Conservation (phyloP, 2,797 vertebrate genomes). For the Scolopax rusticola region DNA sequence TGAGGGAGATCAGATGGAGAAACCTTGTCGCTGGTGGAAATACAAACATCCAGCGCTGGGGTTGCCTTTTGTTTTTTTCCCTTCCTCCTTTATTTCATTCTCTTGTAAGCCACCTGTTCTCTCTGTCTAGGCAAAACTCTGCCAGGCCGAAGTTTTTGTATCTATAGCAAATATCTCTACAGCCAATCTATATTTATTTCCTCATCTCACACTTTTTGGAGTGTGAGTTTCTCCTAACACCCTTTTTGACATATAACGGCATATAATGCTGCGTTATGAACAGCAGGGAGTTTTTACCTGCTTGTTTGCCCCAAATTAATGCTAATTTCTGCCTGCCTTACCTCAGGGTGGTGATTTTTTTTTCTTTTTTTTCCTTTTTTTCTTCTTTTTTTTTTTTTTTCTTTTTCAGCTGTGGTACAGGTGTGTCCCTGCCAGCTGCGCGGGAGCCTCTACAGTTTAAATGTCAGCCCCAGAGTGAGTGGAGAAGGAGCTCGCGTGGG, state of each 20-base stretch:
- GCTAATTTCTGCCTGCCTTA: neutral
- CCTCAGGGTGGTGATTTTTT: neutral
- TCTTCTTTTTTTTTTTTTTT: no score
- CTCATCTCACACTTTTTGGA: neutral
- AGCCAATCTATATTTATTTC: neutral
- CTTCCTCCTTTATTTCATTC: conserved; percentile 15
- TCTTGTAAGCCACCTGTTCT: conserved; percentile 23
- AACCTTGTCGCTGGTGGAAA: conserved; percentile 48
- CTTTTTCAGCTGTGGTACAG: neutral
- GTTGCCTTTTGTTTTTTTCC: neutral
- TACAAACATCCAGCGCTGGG: conserved; percentile 6
- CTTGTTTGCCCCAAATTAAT: neutral
- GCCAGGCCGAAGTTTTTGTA: neutral
- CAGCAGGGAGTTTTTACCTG: neutral
- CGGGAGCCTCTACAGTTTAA: neutral
- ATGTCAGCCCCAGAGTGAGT: neutral
- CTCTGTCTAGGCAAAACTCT: neutral
- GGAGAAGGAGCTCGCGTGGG: neutral
- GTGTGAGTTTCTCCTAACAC: neutral
- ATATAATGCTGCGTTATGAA: rapidly evolving
- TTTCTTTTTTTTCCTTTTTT: no score
- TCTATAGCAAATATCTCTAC: neutral
- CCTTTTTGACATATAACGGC: no score
- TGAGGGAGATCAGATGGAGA: conserved; percentile 47
- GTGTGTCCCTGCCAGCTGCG: neutral